Conservation (phyloP, 2,888 invertebrate species). For the Pedicia rivosa region DNA sequence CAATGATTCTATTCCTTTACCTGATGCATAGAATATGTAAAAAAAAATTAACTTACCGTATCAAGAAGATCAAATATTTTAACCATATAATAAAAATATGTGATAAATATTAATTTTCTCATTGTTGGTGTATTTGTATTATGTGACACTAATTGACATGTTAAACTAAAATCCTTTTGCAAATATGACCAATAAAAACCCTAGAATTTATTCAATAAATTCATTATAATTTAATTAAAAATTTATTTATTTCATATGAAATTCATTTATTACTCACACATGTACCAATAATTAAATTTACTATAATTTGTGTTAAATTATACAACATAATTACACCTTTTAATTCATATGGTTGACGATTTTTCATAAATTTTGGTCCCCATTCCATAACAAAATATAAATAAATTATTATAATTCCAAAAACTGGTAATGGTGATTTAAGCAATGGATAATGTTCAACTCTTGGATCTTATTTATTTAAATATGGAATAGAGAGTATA, state of each 20-base stretch:
- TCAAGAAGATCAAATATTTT: conserved; percentile 49
- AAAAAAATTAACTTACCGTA: no score
- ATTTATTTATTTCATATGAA: not conserved
- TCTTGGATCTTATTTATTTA: conserved; percentile 50
- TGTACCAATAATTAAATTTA: conserved; percentile 37
- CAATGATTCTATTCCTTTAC: no score
- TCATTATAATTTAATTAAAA: not conserved
- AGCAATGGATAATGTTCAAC: conserved; percentile 48
- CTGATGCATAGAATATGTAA: no score
- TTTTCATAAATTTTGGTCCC: conserved; percentile 55
- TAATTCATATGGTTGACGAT: conserved; percentile 42
- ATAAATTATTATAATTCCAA: conserved; percentile 39
- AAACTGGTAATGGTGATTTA: conserved; percentile 42
- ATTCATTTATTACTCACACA: conserved; percentile 31
- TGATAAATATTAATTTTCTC: not conserved
- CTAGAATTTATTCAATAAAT: not conserved
- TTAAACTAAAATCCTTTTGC: not conserved
- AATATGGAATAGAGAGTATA: no score
- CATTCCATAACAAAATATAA: conserved; percentile 46
- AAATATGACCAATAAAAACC: not conserved
- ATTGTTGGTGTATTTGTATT: not conserved
- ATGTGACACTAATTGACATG: not conserved
- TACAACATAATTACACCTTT: conserved; percentile 45
- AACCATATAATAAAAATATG: conserved; percentile 41
- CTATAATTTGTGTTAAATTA: conserved; percentile 45